Base-by-base conservation (phyloP, 2,888 invertebrate species). In the Tetheella fluctuosa region DNA sequence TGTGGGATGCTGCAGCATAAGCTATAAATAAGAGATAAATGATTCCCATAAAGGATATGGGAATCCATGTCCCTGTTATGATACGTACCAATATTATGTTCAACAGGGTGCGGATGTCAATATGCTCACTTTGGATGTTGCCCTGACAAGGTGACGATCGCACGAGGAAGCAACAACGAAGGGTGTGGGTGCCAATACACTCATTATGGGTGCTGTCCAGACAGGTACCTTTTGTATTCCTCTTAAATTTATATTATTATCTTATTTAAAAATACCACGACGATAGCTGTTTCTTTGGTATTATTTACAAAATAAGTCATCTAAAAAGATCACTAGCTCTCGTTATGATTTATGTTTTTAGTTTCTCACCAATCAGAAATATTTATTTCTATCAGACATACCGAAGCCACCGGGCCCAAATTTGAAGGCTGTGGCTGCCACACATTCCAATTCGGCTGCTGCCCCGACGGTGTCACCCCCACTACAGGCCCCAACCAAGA, bases 371-470 rank as follows among this genome's bases (percentile, higher is more conserved):
- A 34, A 13, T 34, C 34, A 13, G 34, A 34, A 34, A 34, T 34
- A n/a, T 39, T 39, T 39, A 30, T 30, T 17, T 57, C 34, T 23
- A 13, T 59, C 69, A 93, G 93, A 64, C 86, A 96, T 80, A 95
- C 97, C 15, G 94, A 95, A 57, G 97, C 99, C 0, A 84, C 89
- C 34, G 98, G 98, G 12, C 95, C 96, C 0, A 95, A 96, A 68
- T 96, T 94, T 76, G 95, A 96, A 73, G 99, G 98, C 13, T 99
- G 99, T 80, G 94, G 94, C 0, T 98, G 98, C 79, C 94, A 96
- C 79, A 96, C 97, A 0, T 96, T 95, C 91, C 97, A 98, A 81
- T 98, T 97, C 81, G 98, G 98, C 1, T 98, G 98, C 80, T 98
- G 98, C 77, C 95, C 96, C 0, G 97, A 98, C 88, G 98, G 98